Conservation (phyloP, 2,113 vertebrate genomes). For the Pseudorectes ferrugineus region DNA sequence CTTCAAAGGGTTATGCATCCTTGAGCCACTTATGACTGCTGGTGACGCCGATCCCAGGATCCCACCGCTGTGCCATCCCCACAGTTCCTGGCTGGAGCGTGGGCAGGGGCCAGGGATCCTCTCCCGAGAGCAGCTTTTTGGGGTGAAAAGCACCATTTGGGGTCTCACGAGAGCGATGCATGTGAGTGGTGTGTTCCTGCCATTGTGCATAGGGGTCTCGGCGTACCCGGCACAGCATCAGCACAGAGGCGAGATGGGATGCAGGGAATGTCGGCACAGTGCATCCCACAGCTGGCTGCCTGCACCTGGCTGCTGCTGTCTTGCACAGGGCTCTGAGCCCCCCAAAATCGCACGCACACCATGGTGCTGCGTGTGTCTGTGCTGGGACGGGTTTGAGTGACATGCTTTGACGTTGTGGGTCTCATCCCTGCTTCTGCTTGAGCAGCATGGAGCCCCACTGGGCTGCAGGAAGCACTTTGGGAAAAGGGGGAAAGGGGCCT, state of each 20-base stretch:
- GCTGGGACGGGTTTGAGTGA: background rate
- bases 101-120: background rate
- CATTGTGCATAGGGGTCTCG: rapidly evolving
- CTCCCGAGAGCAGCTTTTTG: background rate
- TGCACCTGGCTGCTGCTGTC: background rate
- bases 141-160: background rate
- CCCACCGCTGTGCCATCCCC: rapidly evolving
- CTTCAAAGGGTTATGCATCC: background rate
- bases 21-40: background rate
- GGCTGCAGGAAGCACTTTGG: background rate
- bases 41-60: rapidly evolving
- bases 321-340: background rate
- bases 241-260: background rate
- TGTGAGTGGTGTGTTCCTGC: background rate
- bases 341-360: rapidly evolving
- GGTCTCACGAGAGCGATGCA: background rate
- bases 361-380: background rate
- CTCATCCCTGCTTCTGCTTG: background rate
- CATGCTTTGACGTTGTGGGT: background rate
- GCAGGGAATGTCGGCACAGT: background rate
- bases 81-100: background rate
- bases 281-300: background rate
- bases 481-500: background rate
- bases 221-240: rapidly evolving
- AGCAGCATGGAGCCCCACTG: rapidly evolving